phyloP scores from a whole-genome alignment of 2,113 vertebrate genomes.

The Falco punctatus region DNA sequence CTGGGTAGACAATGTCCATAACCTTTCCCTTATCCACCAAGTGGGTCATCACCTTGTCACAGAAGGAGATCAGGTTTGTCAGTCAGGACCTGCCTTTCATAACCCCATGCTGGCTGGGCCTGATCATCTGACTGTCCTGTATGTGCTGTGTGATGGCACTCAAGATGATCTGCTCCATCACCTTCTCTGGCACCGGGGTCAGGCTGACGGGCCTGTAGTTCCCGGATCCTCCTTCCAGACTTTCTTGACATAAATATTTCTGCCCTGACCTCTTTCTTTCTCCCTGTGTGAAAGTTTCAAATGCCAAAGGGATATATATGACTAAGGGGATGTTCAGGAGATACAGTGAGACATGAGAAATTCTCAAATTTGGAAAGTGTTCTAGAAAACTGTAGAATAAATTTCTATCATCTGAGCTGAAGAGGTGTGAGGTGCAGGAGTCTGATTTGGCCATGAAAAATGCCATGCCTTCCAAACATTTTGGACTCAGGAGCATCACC shows the following conservation, averaged over 20 bases:
- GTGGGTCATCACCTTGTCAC: background rate
- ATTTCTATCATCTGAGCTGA: background rate
- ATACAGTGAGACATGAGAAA: background rate
- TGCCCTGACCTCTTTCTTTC: background rate
- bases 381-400: background rate
- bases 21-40: background rate
- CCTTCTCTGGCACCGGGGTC: background rate
- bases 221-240: background rate
- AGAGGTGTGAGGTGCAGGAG: background rate
- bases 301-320: background rate
- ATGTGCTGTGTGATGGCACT: rapidly evolving
- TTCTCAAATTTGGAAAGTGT: background rate
- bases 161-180: background rate
- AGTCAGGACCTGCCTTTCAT: background rate
- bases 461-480: background rate
- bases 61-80: background rate
- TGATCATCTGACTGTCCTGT: background rate
- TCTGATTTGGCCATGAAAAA: background rate
- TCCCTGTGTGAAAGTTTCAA: background rate
- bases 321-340: background rate
- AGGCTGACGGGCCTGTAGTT: background rate
- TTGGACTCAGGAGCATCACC: background rate
- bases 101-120: background rate
- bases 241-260: background rate
- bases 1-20: background rate